phyloP scores from a whole-genome alignment of 2,797 vertebrate genomes.

The Characodon lateralis region DNA sequence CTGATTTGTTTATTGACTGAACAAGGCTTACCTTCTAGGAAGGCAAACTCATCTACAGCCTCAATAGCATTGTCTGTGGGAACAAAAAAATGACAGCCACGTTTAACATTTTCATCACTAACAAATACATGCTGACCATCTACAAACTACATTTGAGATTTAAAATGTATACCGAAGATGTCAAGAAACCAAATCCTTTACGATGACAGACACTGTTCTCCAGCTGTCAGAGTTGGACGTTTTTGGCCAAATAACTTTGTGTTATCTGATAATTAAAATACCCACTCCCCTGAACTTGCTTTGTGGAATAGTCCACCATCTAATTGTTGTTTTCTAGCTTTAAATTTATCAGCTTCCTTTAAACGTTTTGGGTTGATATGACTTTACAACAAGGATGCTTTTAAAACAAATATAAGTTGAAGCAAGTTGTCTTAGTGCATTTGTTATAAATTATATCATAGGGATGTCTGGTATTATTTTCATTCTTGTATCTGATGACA shows the following conservation, averaged over 20 bases:
- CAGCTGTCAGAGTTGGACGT: background rate
- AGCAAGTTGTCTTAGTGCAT: no score
- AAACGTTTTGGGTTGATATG: no score
- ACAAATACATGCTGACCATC: background rate
- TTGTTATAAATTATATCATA: no score
- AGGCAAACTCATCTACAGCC: constrained; percentile 95
- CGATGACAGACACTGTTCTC: background rate
- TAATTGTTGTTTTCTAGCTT: no score
- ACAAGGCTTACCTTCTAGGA: constrained; percentile 90
- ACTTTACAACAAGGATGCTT: no score
- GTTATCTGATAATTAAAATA: no score
- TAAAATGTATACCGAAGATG: background rate
- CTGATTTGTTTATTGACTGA: background rate
- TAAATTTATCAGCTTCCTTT: no score
- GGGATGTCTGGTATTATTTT: background rate
- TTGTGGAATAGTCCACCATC: no score
- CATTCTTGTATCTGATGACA: no score
- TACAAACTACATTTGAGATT: background rate
- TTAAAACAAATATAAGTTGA: no score
- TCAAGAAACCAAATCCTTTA: background rate
- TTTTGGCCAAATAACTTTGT: background rate
- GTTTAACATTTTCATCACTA: background rate
- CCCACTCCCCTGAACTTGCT: no score
- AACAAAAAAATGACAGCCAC: background rate
- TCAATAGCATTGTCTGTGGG: constrained; percentile 93